Evolutionary conservation across 2,113 vertebrate species (phyloP).

Genomic region (Sapayoa aenigma): DNA sequence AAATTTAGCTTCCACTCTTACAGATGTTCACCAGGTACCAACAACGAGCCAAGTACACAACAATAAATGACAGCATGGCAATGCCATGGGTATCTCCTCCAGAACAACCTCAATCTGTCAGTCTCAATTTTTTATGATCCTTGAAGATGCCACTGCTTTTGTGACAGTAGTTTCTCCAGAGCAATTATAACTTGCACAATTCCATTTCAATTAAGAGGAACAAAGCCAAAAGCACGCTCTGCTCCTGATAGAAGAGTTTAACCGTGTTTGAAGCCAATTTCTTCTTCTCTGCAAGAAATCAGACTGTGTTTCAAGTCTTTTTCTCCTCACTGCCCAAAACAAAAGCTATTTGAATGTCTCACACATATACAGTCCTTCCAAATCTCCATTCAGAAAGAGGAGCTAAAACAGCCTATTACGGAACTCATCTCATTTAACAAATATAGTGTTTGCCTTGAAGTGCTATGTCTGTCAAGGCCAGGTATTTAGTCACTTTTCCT

Average conservation of each 20-base stretch:
- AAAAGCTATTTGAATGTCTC: not conserved
- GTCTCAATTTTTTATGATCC: constrained; percentile 22
- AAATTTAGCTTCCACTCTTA: not conserved
- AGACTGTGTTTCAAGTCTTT: not conserved
- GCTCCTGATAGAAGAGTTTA: not conserved
- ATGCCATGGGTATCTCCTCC: not conserved
- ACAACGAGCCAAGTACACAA: not conserved
- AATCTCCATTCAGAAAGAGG: not conserved
- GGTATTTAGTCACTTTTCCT: not conserved
- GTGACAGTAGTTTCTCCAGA: not conserved
- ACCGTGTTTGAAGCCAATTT: not conserved
- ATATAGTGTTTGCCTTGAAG: not conserved
- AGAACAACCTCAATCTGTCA: constrained; percentile 47
- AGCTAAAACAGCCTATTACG: not conserved
- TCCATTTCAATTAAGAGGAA: constrained; percentile 49
- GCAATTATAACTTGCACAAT: constrained; percentile 45
- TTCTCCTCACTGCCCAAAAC: not conserved
- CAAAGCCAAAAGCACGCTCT: not conserved
- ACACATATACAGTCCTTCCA: not conserved
- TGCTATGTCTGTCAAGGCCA: not conserved
- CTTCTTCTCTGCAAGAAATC: not conserved
- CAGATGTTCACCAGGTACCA: not conserved
- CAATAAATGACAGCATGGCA: not conserved
- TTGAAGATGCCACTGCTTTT: constrained; percentile 2
- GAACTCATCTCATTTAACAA: not conserved